These are phyloP conservation scores for Nyctibius bracteatus DNA, from an alignment of 2,113 vertebrate genomes.

Conservation along the genomic window DNA sequence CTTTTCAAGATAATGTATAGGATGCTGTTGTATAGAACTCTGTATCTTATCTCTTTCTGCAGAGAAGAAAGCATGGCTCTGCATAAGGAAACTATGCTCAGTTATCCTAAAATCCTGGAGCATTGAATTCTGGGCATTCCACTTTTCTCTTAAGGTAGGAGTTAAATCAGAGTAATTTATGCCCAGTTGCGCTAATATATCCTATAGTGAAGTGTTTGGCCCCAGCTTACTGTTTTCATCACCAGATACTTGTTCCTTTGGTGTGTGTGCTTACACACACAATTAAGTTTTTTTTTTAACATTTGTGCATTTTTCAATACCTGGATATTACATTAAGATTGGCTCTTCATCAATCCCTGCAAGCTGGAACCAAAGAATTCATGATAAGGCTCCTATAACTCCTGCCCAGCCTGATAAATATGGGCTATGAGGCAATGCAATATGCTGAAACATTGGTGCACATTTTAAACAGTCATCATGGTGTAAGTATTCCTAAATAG, in stretches of 20 bases:
- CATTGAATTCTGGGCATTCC: not conserved
- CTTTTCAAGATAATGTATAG: not conserved
- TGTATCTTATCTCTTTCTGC: not conserved
- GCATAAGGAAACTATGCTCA: not conserved
- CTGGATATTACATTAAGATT: not conserved
- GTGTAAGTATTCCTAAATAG: constrained; percentile 64
- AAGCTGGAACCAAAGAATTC: constrained; percentile 19
- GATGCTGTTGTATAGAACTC: not conserved
- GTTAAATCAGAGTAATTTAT: not conserved
- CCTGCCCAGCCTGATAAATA: constrained; percentile 28
- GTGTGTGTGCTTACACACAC: not conserved
- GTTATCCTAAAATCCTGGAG: not conserved
- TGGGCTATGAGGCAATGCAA: constrained; percentile 33
- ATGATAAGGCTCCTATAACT: not conserved
- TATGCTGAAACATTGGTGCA: constrained; percentile 49
- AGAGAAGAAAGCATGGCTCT: not conserved
- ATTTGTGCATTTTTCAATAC: constrained; percentile 2
- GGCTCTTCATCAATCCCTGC: not conserved
- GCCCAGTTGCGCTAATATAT: not conserved
- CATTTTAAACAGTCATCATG: constrained; percentile 56
- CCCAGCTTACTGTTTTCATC: not conserved
- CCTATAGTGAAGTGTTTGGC: not conserved
- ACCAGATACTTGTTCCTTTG: not conserved
- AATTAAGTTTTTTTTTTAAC: not conserved
- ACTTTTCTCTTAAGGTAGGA: not conserved